A percentile compares a stretch with the other conserved stretches of the same genome.
Evolutionary conservation across 2,797 vertebrate species (phyloP).

Genomic region (Anisognathus igniventris): DNA sequence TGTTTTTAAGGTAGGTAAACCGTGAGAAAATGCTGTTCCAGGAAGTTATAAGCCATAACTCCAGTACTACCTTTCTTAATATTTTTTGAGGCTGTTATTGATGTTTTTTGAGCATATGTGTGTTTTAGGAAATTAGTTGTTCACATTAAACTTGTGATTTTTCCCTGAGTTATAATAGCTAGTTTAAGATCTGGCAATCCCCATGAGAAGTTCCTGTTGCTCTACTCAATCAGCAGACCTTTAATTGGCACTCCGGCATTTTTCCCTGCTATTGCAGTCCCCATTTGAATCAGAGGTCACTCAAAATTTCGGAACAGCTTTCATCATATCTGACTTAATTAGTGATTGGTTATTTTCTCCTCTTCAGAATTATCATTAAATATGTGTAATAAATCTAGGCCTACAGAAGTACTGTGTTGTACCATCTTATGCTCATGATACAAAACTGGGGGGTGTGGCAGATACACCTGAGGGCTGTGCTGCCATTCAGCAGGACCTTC

Average conservation of each 20-base stretch:
- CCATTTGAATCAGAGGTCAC: not conserved
- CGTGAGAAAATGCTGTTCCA: not conserved
- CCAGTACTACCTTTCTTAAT: not conserved
- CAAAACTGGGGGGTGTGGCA: fast-evolving
- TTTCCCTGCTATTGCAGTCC: not conserved
- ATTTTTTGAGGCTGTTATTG: not conserved
- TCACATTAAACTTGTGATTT: not conserved
- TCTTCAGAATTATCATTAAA: not conserved
- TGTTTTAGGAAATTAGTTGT: not conserved
- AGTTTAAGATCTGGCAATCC: not conserved
- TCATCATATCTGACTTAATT: not conserved
- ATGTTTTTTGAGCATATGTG: not conserved
- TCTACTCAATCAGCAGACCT: not conserved
- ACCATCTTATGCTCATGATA: not conserved
- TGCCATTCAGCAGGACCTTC: not conserved
- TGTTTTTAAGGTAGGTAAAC: not conserved
- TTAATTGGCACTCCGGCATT: not conserved
- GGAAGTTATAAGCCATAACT: not conserved
- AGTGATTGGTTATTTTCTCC: not conserved
- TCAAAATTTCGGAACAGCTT: not conserved
- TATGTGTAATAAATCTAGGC: not conserved
- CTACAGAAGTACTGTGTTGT: not conserved
- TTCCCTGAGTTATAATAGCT: not conserved
- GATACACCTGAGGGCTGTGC: not conserved
- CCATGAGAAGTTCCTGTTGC: not conserved